Percentiles rank a stretch among this genome's conserved stretches.
These are phyloP conservation scores for Balaeniceps rex DNA, from an alignment of 2,113 vertebrate genomes.

Conservation along the genomic window DNA sequence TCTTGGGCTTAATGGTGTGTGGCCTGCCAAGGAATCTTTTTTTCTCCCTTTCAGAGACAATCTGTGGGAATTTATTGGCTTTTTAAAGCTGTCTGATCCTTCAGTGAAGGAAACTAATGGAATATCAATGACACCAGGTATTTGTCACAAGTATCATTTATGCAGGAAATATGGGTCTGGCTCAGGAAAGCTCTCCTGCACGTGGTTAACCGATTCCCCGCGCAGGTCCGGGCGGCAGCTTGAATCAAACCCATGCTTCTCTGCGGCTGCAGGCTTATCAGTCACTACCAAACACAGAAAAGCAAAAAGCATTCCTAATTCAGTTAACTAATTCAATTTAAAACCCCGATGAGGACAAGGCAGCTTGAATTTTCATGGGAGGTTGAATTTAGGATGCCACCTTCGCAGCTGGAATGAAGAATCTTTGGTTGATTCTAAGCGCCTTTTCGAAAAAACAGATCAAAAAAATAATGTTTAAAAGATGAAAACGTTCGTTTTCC, in stretches of 20 bases:
- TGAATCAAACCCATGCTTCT: not conserved
- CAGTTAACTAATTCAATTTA: conserved; percentile 55
- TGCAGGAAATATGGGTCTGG: conserved; percentile 8
- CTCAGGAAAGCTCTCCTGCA: not conserved
- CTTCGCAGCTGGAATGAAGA: not conserved
- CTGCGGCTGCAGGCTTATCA: conserved; percentile 13
- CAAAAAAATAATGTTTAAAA: not conserved
- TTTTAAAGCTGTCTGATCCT: conserved; percentile 60
- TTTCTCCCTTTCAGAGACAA: conserved; percentile 40
- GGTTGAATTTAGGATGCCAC: not conserved
- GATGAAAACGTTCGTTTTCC: not conserved
- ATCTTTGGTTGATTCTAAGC: not conserved
- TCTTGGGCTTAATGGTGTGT: conserved; percentile 47
- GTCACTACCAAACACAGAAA: conserved; percentile 23
- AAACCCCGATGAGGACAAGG: conserved; percentile 7
- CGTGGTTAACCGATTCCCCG: not conserved
- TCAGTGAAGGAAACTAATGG: conserved; percentile 50
- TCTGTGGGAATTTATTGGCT: conserved; percentile 55
- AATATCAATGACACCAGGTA: conserved; percentile 58
- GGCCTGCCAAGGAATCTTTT: conserved; percentile 48
- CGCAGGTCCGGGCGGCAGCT: not conserved
- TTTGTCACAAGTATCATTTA: conserved; percentile 47
- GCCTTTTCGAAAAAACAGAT: not conserved
- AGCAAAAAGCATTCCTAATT: conserved; percentile 53
- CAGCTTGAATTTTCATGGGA: conserved; percentile 45